Evolutionary conservation across 2,888 invertebrate genomes (phyloP).

Genomic region (Danaus chrysippus): DNA sequence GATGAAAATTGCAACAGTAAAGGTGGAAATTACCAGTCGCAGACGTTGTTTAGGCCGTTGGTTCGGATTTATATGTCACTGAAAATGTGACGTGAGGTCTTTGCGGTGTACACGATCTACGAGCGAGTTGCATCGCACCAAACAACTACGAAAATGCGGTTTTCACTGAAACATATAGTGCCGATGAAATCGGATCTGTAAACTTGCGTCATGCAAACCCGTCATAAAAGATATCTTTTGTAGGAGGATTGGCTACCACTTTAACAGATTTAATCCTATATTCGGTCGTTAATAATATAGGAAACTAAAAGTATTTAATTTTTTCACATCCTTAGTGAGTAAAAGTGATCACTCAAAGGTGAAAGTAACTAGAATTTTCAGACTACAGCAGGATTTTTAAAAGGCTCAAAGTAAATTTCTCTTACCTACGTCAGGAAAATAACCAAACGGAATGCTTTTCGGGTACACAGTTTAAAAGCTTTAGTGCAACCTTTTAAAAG

Average conservation of each 20-base stretch:
- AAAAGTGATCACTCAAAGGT: neutral
- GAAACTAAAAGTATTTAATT: neutral
- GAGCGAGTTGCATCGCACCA: conserved; percentile 27
- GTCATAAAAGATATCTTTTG: conserved; percentile 12
- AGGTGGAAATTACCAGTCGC: conserved; percentile 72
- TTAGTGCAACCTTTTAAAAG: conserved; percentile 59
- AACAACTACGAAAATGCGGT: conserved; percentile 38
- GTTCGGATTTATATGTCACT: conserved; percentile 59
- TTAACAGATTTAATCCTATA: neutral
- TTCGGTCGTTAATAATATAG: neutral
- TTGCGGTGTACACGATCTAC: conserved; percentile 43
- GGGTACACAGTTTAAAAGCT: conserved; percentile 45
- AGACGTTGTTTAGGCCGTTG: conserved; percentile 65
- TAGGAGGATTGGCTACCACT: neutral
- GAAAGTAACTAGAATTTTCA: conserved; percentile 6
- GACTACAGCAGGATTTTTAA: conserved; percentile 24
- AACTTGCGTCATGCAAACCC: conserved; percentile 4
- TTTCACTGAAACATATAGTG: conserved; percentile 28
- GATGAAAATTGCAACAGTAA: conserved; percentile 76
- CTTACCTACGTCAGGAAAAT: conserved; percentile 32
- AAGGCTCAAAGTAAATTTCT: conserved; percentile 25
- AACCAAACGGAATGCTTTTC: conserved; percentile 33
- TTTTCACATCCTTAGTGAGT: no score
- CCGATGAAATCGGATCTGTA: conserved; percentile 20
- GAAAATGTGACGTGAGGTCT: conserved; percentile 53